Evolutionary conservation across 2,888 invertebrate species (phyloP).

Genomic region (Eumacrocentrus americanus): DNA sequence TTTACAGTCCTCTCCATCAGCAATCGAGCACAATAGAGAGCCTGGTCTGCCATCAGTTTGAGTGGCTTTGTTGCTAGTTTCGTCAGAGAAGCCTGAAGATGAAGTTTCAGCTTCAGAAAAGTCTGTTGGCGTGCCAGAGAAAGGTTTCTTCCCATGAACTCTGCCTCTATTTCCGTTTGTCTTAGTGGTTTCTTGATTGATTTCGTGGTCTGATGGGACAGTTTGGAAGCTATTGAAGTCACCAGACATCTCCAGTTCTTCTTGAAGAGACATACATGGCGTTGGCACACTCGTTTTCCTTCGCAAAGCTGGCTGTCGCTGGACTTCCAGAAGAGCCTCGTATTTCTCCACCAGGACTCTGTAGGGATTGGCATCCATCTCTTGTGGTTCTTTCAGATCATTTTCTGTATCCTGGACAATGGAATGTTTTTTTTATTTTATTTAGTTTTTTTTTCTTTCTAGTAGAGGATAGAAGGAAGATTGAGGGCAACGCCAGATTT

Average conservation of each 20-base stretch:
- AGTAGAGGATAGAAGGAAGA: slow-evolving; percentile 20
- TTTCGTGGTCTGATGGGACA: slow-evolving; percentile 29
- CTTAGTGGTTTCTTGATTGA: slow-evolving; percentile 28
- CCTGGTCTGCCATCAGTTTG: slow-evolving; percentile 82
- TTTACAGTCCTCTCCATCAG: slow-evolving; percentile 84
- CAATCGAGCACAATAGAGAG: slow-evolving; percentile 83
- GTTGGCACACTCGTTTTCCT: slow-evolving; percentile 47
- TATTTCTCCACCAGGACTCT: slow-evolving; percentile 84
- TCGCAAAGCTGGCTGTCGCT: slow-evolving; percentile 67
- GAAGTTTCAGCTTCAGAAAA: slow-evolving; percentile 87
- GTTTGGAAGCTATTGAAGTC: slow-evolving; percentile 71
- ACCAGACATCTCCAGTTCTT: slow-evolving; percentile 77
- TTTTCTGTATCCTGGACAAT: slow-evolving; percentile 51
- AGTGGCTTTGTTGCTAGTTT: slow-evolving; percentile 77
- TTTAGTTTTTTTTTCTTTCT: slow-evolving; percentile 3
- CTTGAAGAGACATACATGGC: slow-evolving; percentile 67
- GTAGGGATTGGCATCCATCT: slow-evolving; percentile 70
- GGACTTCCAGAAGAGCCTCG: slow-evolving; percentile 80
- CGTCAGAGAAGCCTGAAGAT: slow-evolving; percentile 84
- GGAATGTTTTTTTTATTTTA: neutral
- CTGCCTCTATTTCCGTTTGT: slow-evolving; percentile 30
- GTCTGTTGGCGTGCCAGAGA: slow-evolving; percentile 77
- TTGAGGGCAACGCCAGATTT: slow-evolving; percentile 50
- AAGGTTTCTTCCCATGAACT: slow-evolving; percentile 45
- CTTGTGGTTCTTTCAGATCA: slow-evolving; percentile 45